Percentiles rank a stretch among this genome's conserved stretches.
phyloP scores from a whole-genome alignment of 2,113 vertebrate genomes.

The Anseranas semipalmata region DNA sequence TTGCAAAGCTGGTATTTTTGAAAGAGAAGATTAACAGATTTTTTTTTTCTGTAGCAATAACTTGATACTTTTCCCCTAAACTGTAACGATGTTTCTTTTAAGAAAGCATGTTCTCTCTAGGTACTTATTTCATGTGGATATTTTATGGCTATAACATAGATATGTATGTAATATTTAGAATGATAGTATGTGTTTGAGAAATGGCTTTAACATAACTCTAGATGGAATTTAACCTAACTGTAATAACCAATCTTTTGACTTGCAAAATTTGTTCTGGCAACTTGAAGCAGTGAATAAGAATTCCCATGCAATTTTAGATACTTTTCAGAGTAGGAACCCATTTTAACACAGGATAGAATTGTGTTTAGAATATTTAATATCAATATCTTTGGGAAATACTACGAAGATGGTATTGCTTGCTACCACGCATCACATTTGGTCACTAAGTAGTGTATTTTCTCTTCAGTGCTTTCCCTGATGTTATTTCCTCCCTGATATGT shows the following conservation, averaged over 20 bases:
- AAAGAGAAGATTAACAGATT: not conserved
- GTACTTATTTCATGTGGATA: not conserved
- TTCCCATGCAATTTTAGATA: not conserved
- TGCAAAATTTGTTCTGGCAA: not conserved
- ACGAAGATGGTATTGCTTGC: not conserved
- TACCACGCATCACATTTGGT: not conserved
- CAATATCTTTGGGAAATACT: not conserved
- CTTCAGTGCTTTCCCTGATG: not conserved
- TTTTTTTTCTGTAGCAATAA: not conserved
- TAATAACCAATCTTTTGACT: not conserved
- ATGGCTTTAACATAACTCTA: not conserved
- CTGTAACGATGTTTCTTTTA: not conserved
- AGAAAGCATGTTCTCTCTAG: not conserved
- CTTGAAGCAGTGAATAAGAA: not conserved
- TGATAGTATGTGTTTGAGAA: not conserved
- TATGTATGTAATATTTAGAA: not conserved
- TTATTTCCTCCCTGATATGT: not conserved
- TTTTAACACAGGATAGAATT: not conserved
- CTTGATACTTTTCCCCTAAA: not conserved
- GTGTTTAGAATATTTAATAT: not conserved
- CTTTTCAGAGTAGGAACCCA: not conserved
- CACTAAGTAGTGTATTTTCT: not conserved
- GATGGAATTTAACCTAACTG: not conserved
- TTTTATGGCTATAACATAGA: not conserved
- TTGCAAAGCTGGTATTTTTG: not conserved